Conservation (phyloP, 2,888 invertebrate genomes). For the Drosophila suboccidentalis region DNA sequence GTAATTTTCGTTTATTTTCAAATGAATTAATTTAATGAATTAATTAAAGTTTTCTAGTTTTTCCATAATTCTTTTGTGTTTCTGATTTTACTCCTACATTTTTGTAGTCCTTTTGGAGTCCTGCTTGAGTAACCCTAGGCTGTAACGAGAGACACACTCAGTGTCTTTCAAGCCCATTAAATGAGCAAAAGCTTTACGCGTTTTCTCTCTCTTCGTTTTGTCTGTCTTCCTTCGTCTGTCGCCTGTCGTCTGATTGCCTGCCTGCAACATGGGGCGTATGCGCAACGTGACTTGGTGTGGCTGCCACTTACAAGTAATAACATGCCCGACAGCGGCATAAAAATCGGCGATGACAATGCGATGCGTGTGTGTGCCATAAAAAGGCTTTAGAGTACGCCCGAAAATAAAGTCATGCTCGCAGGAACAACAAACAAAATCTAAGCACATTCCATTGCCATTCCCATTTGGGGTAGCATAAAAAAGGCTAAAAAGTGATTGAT, state of each 20-base stretch:
- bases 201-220: not conserved
- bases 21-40: too few relatives aligned
- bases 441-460: slow-evolving; percentile 15
- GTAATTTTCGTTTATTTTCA: too few relatives aligned
- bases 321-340: slow-evolving; percentile 60
- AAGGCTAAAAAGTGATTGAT: slow-evolving; percentile 63
- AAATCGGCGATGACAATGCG: slow-evolving; percentile 65
- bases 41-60: too few relatives aligned
- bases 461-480: slow-evolving; percentile 59
- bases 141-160: slow-evolving; percentile 1
- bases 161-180: slow-evolving; percentile 35
- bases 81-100: not conserved
- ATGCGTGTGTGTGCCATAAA: slow-evolving; percentile 69
- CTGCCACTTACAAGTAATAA: slow-evolving; percentile 75
- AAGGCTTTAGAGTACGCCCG: slow-evolving; percentile 43
- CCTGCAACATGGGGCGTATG: slow-evolving; percentile 65
- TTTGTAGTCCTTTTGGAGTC: not conserved
- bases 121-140: slow-evolving; percentile 14
- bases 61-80: not conserved
- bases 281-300: slow-evolving; percentile 49
- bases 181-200: slow-evolving; percentile 26
- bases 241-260: slow-evolving; percentile 39
- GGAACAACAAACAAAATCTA: slow-evolving; percentile 21
- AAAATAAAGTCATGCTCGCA: slow-evolving; percentile 42
- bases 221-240: slow-evolving; percentile 4